Base-by-base conservation (phyloP, 1,140 invertebrate species). In the Venturia canescens region DNA sequence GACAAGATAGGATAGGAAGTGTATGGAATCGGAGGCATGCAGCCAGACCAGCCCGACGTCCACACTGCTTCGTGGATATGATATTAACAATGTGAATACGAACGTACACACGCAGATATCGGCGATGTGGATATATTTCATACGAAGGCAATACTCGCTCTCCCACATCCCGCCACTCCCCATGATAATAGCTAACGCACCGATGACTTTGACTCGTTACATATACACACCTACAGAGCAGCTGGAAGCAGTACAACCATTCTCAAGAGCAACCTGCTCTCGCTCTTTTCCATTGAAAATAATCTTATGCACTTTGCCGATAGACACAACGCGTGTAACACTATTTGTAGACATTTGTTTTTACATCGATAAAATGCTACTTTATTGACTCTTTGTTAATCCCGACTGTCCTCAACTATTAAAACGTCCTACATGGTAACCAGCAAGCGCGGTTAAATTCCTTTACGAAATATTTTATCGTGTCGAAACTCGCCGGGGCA, bases 101-200 rank as follows among this genome's bases (percentile, higher is more conserved):
- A 3, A 57, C 7, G 13, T 44, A 21, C 26, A 74, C 31, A 44
- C n/a, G n/a, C 23, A 69, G 15, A 69, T 69, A 69, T 74, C 57
- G 4, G n/a, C 26, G 18, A 18, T 57, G 72, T 63, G 53, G 29
- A 76, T 76, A 76, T 76, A 76, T 63, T 76, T 76, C 72, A 76
- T 76, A 76, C 72, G 63, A 76, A 76, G 3, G 72, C 53, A 76
- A 76, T 50, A 53, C 44, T 74, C 72, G 50, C 72, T 76, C 72
- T 76, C 72, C 72, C 72, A 76, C 72, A 76, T 76, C 72, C 72
- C 72, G 72, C 72, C 72, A 76, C 72, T 76, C 72, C 72, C 72
- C 72, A 76, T 76, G 53, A 76, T 76, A 76, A 76, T 76, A 76
- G 72, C 72, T 31, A 63, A 27, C 72, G 72, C 72, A 63, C 72